Percentiles rank a stretch among this genome's conserved stretches.
These are phyloP conservation scores for Leptosomus discolor DNA, from an alignment of 2,113 vertebrate species.

Conservation along the genomic window DNA sequence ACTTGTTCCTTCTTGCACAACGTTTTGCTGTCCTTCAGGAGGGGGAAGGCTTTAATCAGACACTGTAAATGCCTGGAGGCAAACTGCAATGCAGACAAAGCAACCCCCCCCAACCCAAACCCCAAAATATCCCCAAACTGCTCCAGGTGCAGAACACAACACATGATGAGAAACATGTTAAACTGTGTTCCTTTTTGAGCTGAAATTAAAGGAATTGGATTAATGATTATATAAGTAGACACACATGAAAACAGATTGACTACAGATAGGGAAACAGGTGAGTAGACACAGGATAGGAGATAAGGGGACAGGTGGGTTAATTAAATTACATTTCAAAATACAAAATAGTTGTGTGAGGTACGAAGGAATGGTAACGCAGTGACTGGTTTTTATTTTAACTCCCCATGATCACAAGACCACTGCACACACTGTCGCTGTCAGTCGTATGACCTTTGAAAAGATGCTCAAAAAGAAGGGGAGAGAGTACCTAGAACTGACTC, in stretches of 20 bases:
- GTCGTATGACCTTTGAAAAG: not conserved
- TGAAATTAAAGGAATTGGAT: constrained; percentile 49
- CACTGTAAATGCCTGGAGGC: not conserved
- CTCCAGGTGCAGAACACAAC: constrained; percentile 30
- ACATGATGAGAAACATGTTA: not conserved
- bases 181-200: not conserved
- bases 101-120: not conserved
- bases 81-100: not conserved
- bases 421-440: not conserved
- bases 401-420: rapidly evolving
- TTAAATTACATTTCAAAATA: not conserved
- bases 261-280: constrained; percentile 18
- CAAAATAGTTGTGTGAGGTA: not conserved
- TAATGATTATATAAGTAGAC: constrained; percentile 11
- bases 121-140: not conserved
- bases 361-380: not conserved
- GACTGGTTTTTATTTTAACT: not conserved
- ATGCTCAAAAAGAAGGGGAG: not conserved
- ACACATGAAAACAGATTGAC: not conserved
- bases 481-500: not conserved
- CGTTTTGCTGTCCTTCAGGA: constrained; percentile 8
- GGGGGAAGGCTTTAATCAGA: not conserved
- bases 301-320: constrained; percentile 11
- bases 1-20: constrained; percentile 49
- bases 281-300: not conserved